Evolutionary conservation across 2,888 invertebrate genomes (phyloP).

Genomic region (Perithous albicinctus): DNA sequence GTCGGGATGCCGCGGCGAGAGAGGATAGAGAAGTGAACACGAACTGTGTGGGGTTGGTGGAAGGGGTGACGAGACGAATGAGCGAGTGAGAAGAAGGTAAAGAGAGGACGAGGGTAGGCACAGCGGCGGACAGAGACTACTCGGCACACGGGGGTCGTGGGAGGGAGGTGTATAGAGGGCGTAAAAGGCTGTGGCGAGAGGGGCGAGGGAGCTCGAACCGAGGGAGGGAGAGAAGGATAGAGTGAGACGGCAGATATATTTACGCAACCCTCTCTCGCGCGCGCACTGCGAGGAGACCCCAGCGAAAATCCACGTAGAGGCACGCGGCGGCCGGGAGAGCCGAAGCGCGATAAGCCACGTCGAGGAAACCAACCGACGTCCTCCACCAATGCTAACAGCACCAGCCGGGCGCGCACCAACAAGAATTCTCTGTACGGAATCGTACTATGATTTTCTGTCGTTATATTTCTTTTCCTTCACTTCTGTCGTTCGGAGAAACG

Average conservation of each 20-base stretch:
- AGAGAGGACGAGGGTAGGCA: constrained; percentile 61
- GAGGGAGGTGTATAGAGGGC: constrained; percentile 47
- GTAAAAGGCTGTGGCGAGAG: constrained; percentile 40
- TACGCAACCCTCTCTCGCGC: constrained; percentile 82
- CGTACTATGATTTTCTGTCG: not conserved
- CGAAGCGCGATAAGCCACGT: constrained; percentile 68
- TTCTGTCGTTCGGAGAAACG: too few species aligned
- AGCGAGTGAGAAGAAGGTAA: constrained; percentile 57
- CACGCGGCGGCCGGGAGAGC: constrained; percentile 60
- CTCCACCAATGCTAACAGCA: constrained; percentile 59
- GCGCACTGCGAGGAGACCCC: constrained; percentile 49
- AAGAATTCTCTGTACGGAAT: constrained; percentile 57
- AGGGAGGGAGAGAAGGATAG: constrained; percentile 64
- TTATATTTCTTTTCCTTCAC: constrained; percentile 21
- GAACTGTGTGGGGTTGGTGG: constrained; percentile 45
- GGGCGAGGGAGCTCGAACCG: constrained; percentile 41
- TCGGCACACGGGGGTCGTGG: constrained; percentile 53
- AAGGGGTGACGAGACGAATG: constrained; percentile 44
- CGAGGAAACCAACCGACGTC: constrained; percentile 68
- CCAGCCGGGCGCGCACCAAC: constrained; percentile 29
- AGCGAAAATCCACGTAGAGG: constrained; percentile 69
- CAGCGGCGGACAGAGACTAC: constrained; percentile 49
- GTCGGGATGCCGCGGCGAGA: constrained; percentile 50
- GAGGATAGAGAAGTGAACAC: constrained; percentile 50
- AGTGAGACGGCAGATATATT: constrained; percentile 71